A percentile compares a stretch with the other conserved stretches of the same genome.
phyloP scores from a whole-genome alignment of 2,888 invertebrate species.

The Torymus auratus region DNA sequence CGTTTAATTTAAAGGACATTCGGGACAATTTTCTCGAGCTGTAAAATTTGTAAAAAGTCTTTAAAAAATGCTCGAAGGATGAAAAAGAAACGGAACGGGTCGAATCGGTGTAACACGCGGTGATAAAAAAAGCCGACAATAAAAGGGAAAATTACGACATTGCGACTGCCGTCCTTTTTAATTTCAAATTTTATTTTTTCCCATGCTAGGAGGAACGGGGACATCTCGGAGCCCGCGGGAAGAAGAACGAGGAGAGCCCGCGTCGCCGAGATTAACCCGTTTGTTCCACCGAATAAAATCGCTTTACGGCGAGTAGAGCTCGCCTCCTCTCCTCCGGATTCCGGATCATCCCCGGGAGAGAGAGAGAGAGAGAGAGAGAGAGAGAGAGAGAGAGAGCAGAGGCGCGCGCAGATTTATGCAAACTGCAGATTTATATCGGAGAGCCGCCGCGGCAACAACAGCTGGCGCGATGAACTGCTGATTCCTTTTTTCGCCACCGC shows the following conservation, averaged over 20 bases:
- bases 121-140: too few relatives aligned
- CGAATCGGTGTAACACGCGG: too few relatives aligned
- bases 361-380: neutral
- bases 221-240: conserved; percentile 38
- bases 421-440: conserved; percentile 59
- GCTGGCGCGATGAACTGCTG: conserved; percentile 38
- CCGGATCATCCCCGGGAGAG: conserved; percentile 52
- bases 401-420: conserved; percentile 55
- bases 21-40: too few relatives aligned
- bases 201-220: neutral
- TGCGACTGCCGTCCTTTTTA: neutral
- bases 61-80: too few relatives aligned
- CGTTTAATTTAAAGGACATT: too few relatives aligned
- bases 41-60: too few relatives aligned
- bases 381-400: neutral
- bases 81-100: too few relatives aligned
- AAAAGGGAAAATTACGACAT: neutral
- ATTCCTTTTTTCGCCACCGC: neutral
- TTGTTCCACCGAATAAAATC: conserved; percentile 57
- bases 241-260: conserved; percentile 36
- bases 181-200: conserved; percentile 1
- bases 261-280: conserved; percentile 58
- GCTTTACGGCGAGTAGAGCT: conserved; percentile 23
- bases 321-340: conserved; percentile 34
- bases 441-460: conserved; percentile 33